These are phyloP conservation scores for Magallana nippona DNA, from an alignment of 2,888 invertebrate species.

Conservation along the genomic window DNA sequence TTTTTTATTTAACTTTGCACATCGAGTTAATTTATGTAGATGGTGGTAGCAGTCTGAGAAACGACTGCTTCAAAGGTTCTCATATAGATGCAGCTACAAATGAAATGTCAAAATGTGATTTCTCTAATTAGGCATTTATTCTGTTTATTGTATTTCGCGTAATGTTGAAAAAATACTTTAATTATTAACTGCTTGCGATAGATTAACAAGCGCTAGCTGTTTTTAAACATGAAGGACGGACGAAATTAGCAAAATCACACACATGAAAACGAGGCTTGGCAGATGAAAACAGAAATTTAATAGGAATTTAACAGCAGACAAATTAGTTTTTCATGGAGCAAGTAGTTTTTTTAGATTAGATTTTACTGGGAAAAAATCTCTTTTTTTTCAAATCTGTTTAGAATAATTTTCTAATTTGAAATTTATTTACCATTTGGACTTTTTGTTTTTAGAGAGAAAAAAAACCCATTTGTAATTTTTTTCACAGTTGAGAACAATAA, in stretches of 20 bases:
- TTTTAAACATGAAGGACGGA: neutral
- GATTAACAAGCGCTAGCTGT: slow-evolving; percentile 7
- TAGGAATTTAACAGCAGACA: too few relatives aligned
- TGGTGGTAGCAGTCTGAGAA: slow-evolving; percentile 23
- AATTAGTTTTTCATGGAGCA: too few relatives aligned
- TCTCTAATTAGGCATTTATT: slow-evolving; percentile 30
- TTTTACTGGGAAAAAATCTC: too few relatives aligned
- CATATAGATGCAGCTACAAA: neutral
- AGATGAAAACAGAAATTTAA: too few relatives aligned
- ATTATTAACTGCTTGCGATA: slow-evolving; percentile 20
- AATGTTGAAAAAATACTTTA: slow-evolving; percentile 23
- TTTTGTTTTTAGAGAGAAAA: too few relatives aligned
- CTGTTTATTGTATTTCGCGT: slow-evolving; percentile 25
- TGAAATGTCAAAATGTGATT: slow-evolving; percentile 34
- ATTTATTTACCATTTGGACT: too few relatives aligned
- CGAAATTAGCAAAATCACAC: neutral
- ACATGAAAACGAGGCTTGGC: neutral
- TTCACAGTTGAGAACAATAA: too few relatives aligned
- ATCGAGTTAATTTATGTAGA: slow-evolving; percentile 30
- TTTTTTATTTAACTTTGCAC: slow-evolving; percentile 33
- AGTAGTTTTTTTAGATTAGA: too few relatives aligned
- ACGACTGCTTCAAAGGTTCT: slow-evolving; percentile 16
- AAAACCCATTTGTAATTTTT: too few relatives aligned
- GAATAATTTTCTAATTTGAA: too few relatives aligned
- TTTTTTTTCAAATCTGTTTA: too few relatives aligned